These are phyloP conservation scores for Metacarcinus magister DNA, from an alignment of 2,888 invertebrate species.

Conservation along the genomic window DNA sequence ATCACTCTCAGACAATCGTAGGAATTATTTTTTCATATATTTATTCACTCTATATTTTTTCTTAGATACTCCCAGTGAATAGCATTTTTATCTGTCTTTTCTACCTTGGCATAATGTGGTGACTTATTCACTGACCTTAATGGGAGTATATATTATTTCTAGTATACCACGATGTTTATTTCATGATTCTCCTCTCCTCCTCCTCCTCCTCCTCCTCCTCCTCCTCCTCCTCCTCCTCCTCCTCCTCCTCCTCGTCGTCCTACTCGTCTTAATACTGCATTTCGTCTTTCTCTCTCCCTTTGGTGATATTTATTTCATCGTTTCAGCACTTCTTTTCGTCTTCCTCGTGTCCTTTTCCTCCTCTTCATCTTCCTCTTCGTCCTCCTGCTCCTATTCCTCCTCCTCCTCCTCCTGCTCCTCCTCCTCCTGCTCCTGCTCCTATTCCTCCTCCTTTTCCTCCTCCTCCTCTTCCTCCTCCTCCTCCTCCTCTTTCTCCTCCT, in stretches of 20 bases:
- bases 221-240: background rate
- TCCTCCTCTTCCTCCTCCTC: background rate
- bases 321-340: no score
- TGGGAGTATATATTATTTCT: background rate
- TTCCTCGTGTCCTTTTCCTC: no score
- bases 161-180: background rate
- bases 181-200: no score
- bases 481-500: background rate
- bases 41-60: background rate
- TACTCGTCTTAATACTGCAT: background rate
- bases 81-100: background rate
- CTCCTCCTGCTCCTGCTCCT: no score
- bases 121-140: background rate
- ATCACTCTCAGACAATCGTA: background rate
- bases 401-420: no score
- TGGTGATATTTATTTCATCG: no score
- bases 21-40: background rate
- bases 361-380: background rate
- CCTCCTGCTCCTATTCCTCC: no score
- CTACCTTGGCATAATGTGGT: no score
- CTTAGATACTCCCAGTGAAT: background rate
- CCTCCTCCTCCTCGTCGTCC: background rate
- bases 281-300: background rate
- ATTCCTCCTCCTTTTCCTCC: no score
- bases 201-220: background rate